Conservation (phyloP, 2,113 vertebrate species). For the Corythoichthys haematopterus region DNA sequence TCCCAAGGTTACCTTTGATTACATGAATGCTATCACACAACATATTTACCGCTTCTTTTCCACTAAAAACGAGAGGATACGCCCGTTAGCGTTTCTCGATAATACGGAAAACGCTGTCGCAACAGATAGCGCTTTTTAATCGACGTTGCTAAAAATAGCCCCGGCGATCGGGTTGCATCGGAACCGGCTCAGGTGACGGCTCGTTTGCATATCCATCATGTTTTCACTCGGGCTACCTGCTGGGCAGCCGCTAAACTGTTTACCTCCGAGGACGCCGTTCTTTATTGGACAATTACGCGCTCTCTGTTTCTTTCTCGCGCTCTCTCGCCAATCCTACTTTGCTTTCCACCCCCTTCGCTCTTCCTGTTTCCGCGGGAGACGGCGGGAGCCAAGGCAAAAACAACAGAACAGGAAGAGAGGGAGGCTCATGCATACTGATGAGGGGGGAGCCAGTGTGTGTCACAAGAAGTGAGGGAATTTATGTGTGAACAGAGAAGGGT, state of each 20-base stretch:
- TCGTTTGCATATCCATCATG: slow-evolving; percentile 68
- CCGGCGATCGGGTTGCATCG: slow-evolving; percentile 52
- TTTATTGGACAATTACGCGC: slow-evolving; percentile 71
- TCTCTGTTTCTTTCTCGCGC: slow-evolving; percentile 35
- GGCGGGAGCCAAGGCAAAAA: slow-evolving; percentile 60
- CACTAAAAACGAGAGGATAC: not conserved
- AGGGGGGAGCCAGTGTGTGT: slow-evolving; percentile 56
- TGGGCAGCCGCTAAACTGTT: slow-evolving; percentile 55
- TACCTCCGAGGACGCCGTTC: slow-evolving; percentile 57
- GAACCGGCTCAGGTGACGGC: slow-evolving; percentile 33
- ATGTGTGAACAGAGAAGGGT: slow-evolving; percentile 68
- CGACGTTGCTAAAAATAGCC: slow-evolving; percentile 44
- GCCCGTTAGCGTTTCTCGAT: not conserved
- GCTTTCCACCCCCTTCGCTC: slow-evolving; percentile 33
- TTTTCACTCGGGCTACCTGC: slow-evolving; percentile 49
- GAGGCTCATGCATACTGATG: slow-evolving; percentile 72
- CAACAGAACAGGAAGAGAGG: slow-evolving; percentile 74
- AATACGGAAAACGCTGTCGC: not conserved
- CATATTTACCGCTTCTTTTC: not conserved
- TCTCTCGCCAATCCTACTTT: slow-evolving; percentile 31
- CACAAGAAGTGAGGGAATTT: slow-evolving; percentile 68
- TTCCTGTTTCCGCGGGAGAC: slow-evolving; percentile 63
- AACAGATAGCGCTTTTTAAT: not conserved
- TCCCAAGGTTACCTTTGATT: not conserved
- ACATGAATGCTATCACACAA: no score